phyloP scores from a whole-genome alignment of 2,888 invertebrate genomes.

The Amorpha juglandis region DNA sequence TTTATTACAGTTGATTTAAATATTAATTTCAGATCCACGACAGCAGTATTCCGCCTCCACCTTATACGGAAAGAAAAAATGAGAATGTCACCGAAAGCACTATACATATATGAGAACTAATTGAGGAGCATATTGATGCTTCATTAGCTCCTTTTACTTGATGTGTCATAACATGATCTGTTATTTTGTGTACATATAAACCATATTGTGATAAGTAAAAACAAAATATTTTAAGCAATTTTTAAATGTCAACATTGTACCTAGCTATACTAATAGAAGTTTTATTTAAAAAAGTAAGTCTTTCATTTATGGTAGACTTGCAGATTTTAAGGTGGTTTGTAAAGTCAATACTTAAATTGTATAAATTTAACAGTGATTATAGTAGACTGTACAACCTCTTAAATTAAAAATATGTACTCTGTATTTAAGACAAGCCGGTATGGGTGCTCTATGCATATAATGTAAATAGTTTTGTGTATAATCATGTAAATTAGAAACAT shows the following conservation, averaged over 20 bases:
- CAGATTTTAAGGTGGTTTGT: no score
- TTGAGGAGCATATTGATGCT: not conserved
- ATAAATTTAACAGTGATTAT: no score
- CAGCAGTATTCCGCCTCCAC: constrained; percentile 71
- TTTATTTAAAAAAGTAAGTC: not conserved
- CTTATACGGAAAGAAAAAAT: constrained; percentile 61
- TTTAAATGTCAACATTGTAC: not conserved
- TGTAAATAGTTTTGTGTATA: no score
- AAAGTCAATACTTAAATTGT: no score
- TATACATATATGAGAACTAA: constrained; percentile 53
- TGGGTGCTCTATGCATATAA: no score
- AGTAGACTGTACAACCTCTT: no score
- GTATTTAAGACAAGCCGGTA: no score
- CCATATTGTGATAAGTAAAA: not conserved
- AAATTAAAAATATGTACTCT: no score
- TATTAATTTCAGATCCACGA: constrained; percentile 65
- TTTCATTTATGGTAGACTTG: not conserved
- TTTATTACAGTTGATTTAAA: not conserved
- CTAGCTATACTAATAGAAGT: not conserved
- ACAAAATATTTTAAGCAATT: not conserved
- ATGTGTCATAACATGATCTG: constrained; percentile 17
- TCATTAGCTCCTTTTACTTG: not conserved
- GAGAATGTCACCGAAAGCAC: constrained; percentile 50
- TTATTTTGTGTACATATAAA: constrained; percentile 11
- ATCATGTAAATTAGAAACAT: no score